A percentile compares a stretch with the other conserved stretches of the same genome.
These are phyloP conservation scores for Physella acuta DNA, from an alignment of 1,140 invertebrate genomes.

Conservation along the genomic window DNA sequence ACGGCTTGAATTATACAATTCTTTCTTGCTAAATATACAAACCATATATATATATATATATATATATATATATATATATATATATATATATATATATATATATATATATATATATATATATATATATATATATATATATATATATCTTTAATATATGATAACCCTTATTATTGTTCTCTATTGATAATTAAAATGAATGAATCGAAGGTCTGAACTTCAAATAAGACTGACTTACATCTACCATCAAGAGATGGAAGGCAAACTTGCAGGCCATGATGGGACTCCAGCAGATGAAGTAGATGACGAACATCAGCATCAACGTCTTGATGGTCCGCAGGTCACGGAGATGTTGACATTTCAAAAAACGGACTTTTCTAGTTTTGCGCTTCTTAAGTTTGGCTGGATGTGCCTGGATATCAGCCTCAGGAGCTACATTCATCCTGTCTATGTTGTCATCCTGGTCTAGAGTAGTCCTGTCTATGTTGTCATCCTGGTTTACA, in stretches of 20 bases:
- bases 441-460: background rate
- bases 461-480: too few relatives aligned
- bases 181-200: background rate
- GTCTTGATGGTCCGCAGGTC: slow-evolving; percentile 11
- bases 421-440: background rate
- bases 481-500: too few relatives aligned
- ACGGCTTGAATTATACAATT: background rate
- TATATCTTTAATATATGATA: background rate
- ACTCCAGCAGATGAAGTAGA: slow-evolving; percentile 9
- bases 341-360: slow-evolving; percentile 9
- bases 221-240: background rate
- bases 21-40: background rate
- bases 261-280: background rate
- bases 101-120: background rate
- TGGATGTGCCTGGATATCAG: too few relatives aligned
- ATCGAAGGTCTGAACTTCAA: too few relatives aligned
- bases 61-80: background rate
- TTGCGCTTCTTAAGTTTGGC: background rate
- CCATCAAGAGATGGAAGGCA: background rate
- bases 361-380: background rate
- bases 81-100: background rate
- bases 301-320: slow-evolving; percentile 12
- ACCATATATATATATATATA: background rate
- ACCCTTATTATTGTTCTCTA: background rate
- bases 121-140: slow-evolving; percentile 3